Evolutionary conservation across 2,888 invertebrate species (phyloP), one percentile per base, ranked within the genome.

Genomic region (Noctua pronuba): DNA sequence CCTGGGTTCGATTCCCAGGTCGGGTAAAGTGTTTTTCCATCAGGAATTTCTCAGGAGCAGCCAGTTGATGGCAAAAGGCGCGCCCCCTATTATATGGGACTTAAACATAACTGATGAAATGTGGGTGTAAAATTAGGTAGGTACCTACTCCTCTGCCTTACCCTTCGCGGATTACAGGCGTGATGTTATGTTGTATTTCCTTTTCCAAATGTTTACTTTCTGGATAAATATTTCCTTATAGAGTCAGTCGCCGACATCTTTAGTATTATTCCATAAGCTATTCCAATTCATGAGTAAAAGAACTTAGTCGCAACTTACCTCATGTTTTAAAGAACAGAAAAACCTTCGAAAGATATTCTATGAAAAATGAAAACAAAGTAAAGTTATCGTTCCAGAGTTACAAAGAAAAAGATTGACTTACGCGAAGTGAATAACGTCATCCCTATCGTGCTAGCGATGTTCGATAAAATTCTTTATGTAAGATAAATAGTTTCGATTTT

Each of bases 291-390:
- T 85, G 38, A 44, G 38, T 76, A 46, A 41, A n/a, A 24, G 60
- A 72, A 85, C 77, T 70, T 62, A 73, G 46, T 60, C 52, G 46
- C 44, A 75, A 73, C 74, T 73, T 31, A 70, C 38, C 64, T 84
- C 66, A 86, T 82, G 78, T 82, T 84, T 84, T 71, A 84, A 82
- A 85, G 69, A 84, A 82, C 65, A 82, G 60, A 78, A 73, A 85
- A 71, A 58, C 46, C 67, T 38, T 38, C 31, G 65, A 38, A 64
- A 68, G 38, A 52, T 46, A 58, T 77, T 71, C 44, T 78, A 67
- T 73, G 66, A 78, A 77, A 73, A 73, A 67, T 73, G 7, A 75
- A 75, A 86, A 84, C 28, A 75, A 86, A 73, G 65, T 73, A 65
- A 78, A 73, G 52, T 44, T 75, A 73, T 70, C 82, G 60, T 60